Conservation (phyloP, 2,888 invertebrate genomes). For the Drosophila sordidula region DNA sequence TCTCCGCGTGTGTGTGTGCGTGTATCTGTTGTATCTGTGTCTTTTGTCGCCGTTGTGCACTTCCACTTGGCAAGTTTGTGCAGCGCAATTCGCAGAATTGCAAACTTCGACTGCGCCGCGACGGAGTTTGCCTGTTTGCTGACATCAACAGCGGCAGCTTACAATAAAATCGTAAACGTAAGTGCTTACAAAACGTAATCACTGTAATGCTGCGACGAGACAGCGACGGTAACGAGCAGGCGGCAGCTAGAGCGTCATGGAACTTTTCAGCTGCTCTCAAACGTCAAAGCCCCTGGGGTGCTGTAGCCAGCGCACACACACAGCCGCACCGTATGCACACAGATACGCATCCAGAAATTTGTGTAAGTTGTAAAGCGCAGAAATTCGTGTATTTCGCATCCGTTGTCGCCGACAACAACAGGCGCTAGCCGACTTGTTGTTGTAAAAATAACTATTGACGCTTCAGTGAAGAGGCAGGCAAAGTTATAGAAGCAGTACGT, state of each 20-base stretch:
- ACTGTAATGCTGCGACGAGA: conserved; percentile 71
- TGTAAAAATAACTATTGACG: conserved; percentile 76
- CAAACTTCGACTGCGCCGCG: conserved; percentile 58
- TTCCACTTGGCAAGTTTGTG: conserved; percentile 67
- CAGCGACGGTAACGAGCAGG: conserved; percentile 46
- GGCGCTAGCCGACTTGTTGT: conserved; percentile 36
- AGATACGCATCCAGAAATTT: conserved; percentile 7
- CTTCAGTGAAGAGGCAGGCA: conserved; percentile 62
- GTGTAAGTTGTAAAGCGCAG: conserved; percentile 54
- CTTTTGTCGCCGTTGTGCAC: conserved; percentile 50
- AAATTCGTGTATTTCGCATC: conserved; percentile 74
- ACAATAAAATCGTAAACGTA: conserved; percentile 73
- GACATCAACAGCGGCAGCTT: conserved; percentile 41
- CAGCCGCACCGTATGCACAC: not conserved
- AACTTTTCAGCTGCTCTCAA: conserved; percentile 67
- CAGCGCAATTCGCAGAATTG: conserved; percentile 61
- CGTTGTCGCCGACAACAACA: conserved; percentile 54
- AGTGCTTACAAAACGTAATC: conserved; percentile 77
- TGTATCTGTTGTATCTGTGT: conserved; percentile 17
- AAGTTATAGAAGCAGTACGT: conserved; percentile 54
- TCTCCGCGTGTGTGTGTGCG: conserved; percentile 1
- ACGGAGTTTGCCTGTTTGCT: conserved; percentile 37
- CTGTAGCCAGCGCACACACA: conserved; percentile 17
- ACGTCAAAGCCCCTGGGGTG: conserved; percentile 59
- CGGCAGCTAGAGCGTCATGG: conserved; percentile 45